These are phyloP conservation scores for Steromphala cineraria DNA, from an alignment of 2,888 invertebrate genomes.

Conservation along the genomic window DNA sequence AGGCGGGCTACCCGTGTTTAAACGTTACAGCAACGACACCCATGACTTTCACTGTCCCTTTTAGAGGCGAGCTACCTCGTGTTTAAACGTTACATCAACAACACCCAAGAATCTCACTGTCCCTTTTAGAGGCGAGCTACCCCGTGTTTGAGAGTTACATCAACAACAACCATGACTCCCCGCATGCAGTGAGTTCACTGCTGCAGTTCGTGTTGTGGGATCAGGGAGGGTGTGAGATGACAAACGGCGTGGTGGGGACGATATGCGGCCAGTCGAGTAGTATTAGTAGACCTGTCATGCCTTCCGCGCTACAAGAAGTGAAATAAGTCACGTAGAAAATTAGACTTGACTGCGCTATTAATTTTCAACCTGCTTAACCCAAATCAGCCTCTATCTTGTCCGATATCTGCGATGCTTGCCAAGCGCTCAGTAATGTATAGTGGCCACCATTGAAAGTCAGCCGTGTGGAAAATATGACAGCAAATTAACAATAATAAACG, in stretches of 20 bases:
- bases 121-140: too few relatives aligned
- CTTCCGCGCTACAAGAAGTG: background rate
- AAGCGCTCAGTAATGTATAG: background rate
- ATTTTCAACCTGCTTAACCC: conserved; percentile 19
- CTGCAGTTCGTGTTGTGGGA: too few relatives aligned
- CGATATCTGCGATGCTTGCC: conserved; percentile 2
- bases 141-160: too few relatives aligned
- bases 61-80: too few relatives aligned
- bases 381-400: conserved; percentile 15
- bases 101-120: too few relatives aligned
- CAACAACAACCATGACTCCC: too few relatives aligned
- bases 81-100: too few relatives aligned
- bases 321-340: conserved; percentile 11
- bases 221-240: too few relatives aligned
- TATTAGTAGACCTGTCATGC: background rate
- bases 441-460: background rate
- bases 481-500: conserved; percentile 5
- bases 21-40: too few relatives aligned
- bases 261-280: background rate
- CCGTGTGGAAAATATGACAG: conserved; percentile 17
- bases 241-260: background rate
- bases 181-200: too few relatives aligned
- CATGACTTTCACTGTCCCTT: too few relatives aligned
- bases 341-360: conserved; percentile 15
- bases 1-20: too few relatives aligned